A percentile compares a stretch with the other conserved stretches of the same genome.
Evolutionary conservation across 2,888 invertebrate species (phyloP).

Genomic region (Erebia aethiops): DNA sequence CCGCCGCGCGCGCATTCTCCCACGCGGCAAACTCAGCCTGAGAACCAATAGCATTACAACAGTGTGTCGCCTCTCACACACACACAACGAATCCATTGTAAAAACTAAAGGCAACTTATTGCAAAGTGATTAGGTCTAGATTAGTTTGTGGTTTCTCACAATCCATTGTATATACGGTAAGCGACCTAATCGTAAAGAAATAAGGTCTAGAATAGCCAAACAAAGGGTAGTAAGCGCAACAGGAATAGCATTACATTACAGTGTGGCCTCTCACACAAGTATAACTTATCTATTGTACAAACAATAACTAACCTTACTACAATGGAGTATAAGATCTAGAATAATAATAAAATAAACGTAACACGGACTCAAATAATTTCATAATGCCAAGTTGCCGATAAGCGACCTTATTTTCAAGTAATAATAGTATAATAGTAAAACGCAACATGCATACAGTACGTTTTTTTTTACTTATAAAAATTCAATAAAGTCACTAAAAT

Average conservation of each 20-base stretch:
- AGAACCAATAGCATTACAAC: slow-evolving; percentile 28
- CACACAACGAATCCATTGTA: slow-evolving; percentile 18
- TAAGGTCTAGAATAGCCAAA: slow-evolving; percentile 19
- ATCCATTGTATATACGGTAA: no score
- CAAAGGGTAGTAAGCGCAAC: not conserved
- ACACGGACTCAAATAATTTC: not conserved
- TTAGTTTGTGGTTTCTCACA: no score
- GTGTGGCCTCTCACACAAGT: no score
- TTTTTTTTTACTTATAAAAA: no score
- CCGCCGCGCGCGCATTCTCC: slow-evolving; percentile 68
- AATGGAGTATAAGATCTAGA: slow-evolving; percentile 2
- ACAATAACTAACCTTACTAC: slow-evolving; percentile 1
- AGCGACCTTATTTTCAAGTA: not conserved
- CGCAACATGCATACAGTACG: not conserved
- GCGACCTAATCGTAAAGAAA: not conserved
- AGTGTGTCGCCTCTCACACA: slow-evolving; percentile 22
- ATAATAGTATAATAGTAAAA: slow-evolving; percentile 2
- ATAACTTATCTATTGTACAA: slow-evolving; percentile 12
- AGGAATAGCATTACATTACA: no score
- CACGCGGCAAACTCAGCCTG: slow-evolving; percentile 47
- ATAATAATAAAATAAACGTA: not conserved
- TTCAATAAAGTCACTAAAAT: no score
- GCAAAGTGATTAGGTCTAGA: slow-evolving; percentile 13
- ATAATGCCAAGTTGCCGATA: not conserved
- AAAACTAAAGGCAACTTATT: slow-evolving; percentile 1